Evolutionary conservation across 2,888 invertebrate genomes (phyloP).

Genomic region (Caenorhabditis sp.): DNA sequence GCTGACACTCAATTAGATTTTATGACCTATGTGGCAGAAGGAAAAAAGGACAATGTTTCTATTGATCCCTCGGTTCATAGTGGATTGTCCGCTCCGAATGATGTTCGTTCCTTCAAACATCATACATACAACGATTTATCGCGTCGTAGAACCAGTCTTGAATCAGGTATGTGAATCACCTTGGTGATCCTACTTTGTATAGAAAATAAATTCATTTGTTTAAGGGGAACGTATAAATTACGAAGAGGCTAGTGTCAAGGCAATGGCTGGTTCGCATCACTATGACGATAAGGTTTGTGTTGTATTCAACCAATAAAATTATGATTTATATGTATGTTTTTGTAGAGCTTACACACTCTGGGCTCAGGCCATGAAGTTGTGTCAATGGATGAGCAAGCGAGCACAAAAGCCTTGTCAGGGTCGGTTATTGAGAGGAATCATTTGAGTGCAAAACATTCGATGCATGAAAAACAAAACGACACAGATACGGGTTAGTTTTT

Average conservation of each 20-base stretch:
- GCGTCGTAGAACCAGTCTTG: slow-evolving; percentile 36
- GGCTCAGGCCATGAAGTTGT: slow-evolving; percentile 59
- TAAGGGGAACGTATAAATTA: slow-evolving; percentile 62
- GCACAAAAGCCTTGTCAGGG: slow-evolving; percentile 60
- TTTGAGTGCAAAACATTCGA: slow-evolving; percentile 34
- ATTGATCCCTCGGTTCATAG: slow-evolving; percentile 76
- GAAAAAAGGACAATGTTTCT: slow-evolving; percentile 38
- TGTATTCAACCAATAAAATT: neutral
- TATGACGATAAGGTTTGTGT: slow-evolving; percentile 67
- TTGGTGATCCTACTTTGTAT: neutral
- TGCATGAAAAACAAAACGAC: slow-evolving; percentile 5
- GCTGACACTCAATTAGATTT: neutral
- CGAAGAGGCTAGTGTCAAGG: slow-evolving; percentile 78
- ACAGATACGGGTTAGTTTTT: neutral
- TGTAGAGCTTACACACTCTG: slow-evolving; percentile 66
- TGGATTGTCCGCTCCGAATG: slow-evolving; percentile 73
- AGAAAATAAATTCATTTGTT: slow-evolving; percentile 1
- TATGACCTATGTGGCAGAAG: neutral
- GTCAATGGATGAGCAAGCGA: slow-evolving; percentile 61
- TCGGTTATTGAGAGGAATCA: slow-evolving; percentile 63
- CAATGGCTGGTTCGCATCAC: slow-evolving; percentile 79
- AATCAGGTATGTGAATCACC: slow-evolving; percentile 38
- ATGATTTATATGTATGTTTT: neutral
- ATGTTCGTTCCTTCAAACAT: slow-evolving; percentile 12
- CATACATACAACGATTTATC: slow-evolving; percentile 11